A percentile compares a stretch with the other conserved stretches of the same genome.
phyloP scores from a whole-genome alignment of 2,113 vertebrate species.

The Gallinago jamesoni region DNA sequence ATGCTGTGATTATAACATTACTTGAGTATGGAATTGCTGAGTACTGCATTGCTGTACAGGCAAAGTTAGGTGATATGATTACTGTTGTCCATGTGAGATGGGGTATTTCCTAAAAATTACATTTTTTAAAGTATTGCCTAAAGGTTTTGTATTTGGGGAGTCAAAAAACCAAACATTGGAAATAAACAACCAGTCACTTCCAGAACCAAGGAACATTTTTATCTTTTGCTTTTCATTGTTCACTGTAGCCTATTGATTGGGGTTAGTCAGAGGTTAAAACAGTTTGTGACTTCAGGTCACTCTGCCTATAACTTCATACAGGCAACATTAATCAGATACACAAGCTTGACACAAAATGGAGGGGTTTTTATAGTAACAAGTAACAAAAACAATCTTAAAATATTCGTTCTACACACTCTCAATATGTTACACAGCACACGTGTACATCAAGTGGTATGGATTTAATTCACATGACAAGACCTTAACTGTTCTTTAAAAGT shows the following conservation, averaged over 20 bases:
- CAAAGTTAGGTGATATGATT: not conserved
- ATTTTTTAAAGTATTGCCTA: not conserved
- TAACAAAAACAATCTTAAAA: not conserved
- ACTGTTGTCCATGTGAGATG: not conserved
- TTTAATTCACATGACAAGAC: not conserved
- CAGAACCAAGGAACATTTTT: not conserved
- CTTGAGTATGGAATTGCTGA: not conserved
- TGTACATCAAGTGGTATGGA: not conserved
- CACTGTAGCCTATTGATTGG: accelerated
- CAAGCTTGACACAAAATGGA: not conserved
- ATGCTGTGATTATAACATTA: not conserved
- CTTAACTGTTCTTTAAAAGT: not conserved
- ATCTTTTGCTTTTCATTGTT: not conserved
- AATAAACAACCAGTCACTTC: not conserved
- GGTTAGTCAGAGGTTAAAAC: not conserved
- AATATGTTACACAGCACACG: not conserved
- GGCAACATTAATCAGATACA: not conserved
- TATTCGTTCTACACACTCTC: not conserved
- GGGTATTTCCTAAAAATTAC: not conserved
- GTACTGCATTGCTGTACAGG: accelerated
- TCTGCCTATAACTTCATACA: not conserved
- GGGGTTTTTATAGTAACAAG: not conserved
- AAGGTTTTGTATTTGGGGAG: not conserved
- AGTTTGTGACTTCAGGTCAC: not conserved
- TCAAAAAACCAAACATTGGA: not conserved